Evolutionary conservation across 1,140 invertebrate species (phyloP), one percentile per base, ranked within the genome.

Genomic region (Vollenhovia emeryi): DNA sequence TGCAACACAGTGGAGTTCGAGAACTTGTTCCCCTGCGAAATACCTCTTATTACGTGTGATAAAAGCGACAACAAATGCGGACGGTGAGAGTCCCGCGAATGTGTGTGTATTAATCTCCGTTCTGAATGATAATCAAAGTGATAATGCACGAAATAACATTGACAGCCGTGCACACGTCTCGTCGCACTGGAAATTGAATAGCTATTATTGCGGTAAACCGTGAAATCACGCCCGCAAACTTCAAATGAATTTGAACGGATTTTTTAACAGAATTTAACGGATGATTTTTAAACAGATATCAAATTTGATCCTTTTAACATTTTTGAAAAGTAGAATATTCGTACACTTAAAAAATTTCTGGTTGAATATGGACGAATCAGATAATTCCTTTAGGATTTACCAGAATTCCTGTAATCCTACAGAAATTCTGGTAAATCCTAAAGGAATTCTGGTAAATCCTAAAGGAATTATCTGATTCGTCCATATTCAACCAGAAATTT

Each of bases 201-300:
- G n/a, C 60, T 75, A 33, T 79, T n/a, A 66, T 79, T 18, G 43
- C 13, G 52, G 27, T 33, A 52, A 75, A 76, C 24, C 55, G 7
- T 45, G 13, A 43, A 76, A 45, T 13, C 7, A 30, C 48, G 33
- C 55, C 13, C 13, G 55, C 13, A 8, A 76, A 59, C 24, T 15
- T 69, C 18, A 27, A 48, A 15, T 4, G n/a, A n/a, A n/a, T n/a
- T n/a, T n/a, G n/a, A n/a, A n/a, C n/a, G n/a, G n/a, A n/a, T n/a
- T n/a, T n/a, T 8, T 55, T 9, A 9, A 50, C n/a, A 2, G 15
- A 36, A 15, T 73, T 9, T n/a, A 71, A 71, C 1, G 50, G 18
- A 30, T 18, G n/a, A n/a, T 11, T 30, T 50, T 71, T n/a, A 18
- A 33, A 48, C 6, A 48, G 6, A 71, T n/a, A 3, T n/a, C 33